Percentiles rank a stretch among this genome's conserved stretches.
Evolutionary conservation across 2,797 vertebrate genomes (phyloP).

Genomic region (Enteromius afrohamiltoni): DNA sequence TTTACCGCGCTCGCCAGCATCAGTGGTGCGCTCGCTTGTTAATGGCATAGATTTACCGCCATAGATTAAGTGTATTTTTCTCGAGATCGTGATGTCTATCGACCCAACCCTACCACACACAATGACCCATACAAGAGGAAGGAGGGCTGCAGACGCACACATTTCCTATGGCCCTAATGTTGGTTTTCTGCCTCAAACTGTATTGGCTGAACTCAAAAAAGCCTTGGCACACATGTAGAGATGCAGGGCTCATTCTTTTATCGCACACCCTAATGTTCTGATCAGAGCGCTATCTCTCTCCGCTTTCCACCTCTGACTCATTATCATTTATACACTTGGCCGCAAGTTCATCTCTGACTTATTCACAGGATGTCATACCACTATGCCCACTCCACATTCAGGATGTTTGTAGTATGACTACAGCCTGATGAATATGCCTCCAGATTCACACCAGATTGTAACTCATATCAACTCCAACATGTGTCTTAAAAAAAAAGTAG

Average conservation of each 20-base stretch:
- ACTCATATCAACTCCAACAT: slow-evolving; percentile 27
- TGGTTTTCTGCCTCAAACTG: slow-evolving; percentile 53
- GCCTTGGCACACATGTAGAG: slow-evolving; percentile 41
- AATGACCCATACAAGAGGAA: slow-evolving; percentile 58
- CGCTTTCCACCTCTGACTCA: slow-evolving; percentile 53
- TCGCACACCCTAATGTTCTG: slow-evolving; percentile 23
- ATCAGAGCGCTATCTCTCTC: slow-evolving; percentile 10
- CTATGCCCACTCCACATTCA: slow-evolving; percentile 39
- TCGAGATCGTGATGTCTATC: too few species aligned
- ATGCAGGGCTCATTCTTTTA: slow-evolving; percentile 19
- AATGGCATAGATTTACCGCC: too few species aligned
- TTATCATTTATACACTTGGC: slow-evolving; percentile 52
- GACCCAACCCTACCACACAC: slow-evolving; percentile 38
- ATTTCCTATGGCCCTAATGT: slow-evolving; percentile 54
- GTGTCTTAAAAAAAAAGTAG: not conserved
- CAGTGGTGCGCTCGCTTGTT: too few species aligned
- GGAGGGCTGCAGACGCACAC: slow-evolving; percentile 37
- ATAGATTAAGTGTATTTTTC: too few species aligned
- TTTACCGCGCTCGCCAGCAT: too few species aligned
- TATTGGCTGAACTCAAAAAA: slow-evolving; percentile 54
- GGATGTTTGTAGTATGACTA: slow-evolving; percentile 46
- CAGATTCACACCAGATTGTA: slow-evolving; percentile 27
- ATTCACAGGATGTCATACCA: slow-evolving; percentile 44
- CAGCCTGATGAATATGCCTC: slow-evolving; percentile 33
- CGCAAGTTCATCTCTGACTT: slow-evolving; percentile 44